phyloP scores from a whole-genome alignment of 2,113 vertebrate species.

The Crypturellus undulatus region DNA sequence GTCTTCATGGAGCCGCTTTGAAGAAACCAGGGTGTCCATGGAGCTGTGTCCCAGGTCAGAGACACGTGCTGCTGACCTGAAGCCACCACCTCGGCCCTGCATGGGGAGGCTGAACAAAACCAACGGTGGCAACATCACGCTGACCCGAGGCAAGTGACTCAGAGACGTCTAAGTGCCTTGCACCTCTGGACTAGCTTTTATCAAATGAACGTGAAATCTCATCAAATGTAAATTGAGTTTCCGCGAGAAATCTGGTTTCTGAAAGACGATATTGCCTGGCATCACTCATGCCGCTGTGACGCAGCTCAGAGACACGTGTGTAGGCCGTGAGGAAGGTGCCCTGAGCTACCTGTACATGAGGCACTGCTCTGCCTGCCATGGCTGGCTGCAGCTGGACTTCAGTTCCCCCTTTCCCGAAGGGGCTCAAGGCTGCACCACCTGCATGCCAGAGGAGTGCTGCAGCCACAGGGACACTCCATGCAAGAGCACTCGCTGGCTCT shows the following conservation, averaged over 20 bases:
- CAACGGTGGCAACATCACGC: neutral
- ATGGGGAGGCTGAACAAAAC: neutral
- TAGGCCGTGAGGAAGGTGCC: accelerated
- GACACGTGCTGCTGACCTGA: accelerated
- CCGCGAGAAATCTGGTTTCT: constrained; percentile 13
- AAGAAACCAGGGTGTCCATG: accelerated
- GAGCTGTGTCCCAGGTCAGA: neutral
- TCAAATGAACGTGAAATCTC: neutral
- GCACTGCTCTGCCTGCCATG: neutral
- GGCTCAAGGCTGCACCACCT: accelerated
- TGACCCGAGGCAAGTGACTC: neutral
- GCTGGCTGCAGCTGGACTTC: neutral
- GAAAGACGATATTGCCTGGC: neutral
- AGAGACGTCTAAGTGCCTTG: neutral
- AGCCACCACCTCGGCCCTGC: neutral
- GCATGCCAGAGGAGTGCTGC: too few species aligned
- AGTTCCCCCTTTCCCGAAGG: neutral
- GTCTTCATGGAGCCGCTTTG: accelerated
- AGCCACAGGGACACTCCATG: too few species aligned
- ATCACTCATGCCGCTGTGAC: neutral
- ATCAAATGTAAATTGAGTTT: constrained; percentile 48
- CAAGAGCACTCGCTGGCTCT: too few species aligned
- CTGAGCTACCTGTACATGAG: accelerated
- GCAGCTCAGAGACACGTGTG: neutral
- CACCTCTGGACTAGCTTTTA: constrained; percentile 16